phyloP scores from a whole-genome alignment of 1,140 invertebrate genomes.

The Microplitis mediator region DNA sequence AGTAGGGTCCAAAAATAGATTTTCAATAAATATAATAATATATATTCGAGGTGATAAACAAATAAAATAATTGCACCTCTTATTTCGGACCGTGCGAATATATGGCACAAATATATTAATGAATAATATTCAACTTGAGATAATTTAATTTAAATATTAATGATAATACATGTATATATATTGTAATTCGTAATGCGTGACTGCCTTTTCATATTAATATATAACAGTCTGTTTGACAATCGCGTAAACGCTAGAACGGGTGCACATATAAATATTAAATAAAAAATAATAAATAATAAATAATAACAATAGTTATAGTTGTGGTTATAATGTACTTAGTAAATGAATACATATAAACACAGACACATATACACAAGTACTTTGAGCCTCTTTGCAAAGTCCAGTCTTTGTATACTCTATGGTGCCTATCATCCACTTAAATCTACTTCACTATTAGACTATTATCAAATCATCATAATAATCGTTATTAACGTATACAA shows the following conservation, averaged over 20 bases:
- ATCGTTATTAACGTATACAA: background rate
- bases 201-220: constrained; percentile 5
- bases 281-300: too few relatives aligned
- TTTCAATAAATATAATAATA: too few relatives aligned
- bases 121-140: too few relatives aligned
- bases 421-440: constrained; percentile 44
- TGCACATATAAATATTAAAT: background rate
- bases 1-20: too few relatives aligned
- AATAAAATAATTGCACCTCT: too few relatives aligned
- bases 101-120: too few relatives aligned
- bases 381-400: constrained; percentile 24
- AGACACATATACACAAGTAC: background rate
- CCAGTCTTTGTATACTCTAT: constrained; percentile 40
- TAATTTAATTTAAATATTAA: too few relatives aligned
- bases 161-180: too few relatives aligned
- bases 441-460: constrained; percentile 36
- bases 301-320: constrained; percentile 8
- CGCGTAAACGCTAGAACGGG: background rate
- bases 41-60: too few relatives aligned
- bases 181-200: constrained; percentile 19
- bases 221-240: background rate
- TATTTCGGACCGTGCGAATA: too few relatives aligned
- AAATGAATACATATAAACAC: constrained; percentile 12
- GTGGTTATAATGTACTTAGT: constrained; percentile 29
- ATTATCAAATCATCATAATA: constrained; percentile 1